A percentile compares a stretch with the other conserved stretches of the same genome.
Conservation (phyloP, 2,797 vertebrate genomes). For the Nyctalus aviator region DNA sequence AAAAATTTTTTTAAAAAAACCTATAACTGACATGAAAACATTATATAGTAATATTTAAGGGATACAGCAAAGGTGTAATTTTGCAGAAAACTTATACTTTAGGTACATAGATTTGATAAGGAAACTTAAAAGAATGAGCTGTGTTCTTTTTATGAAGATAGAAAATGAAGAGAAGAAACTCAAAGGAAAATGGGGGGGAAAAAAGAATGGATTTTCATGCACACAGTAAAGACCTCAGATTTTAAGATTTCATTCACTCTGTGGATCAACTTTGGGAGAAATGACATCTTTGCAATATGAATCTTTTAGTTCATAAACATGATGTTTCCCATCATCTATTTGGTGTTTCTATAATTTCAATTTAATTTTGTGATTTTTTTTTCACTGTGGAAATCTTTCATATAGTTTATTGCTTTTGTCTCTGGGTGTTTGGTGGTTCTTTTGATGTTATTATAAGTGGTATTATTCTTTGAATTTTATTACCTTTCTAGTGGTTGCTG, state of each 20-base stretch:
- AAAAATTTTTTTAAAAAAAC: no score
- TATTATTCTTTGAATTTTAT: conserved; percentile 48
- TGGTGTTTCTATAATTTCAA: conserved; percentile 12
- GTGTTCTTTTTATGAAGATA: not conserved
- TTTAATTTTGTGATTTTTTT: conserved; percentile 43
- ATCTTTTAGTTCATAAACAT: not conserved
- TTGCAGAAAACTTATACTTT: conserved; percentile 3
- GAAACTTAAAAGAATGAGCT: conserved; percentile 5
- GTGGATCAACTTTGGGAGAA: conserved; percentile 2
- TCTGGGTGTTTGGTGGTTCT: not conserved
- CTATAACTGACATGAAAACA: not conserved
- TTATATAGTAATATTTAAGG: conserved; percentile 1
- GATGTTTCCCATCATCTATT: not conserved
- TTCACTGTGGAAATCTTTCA: conserved; percentile 20
- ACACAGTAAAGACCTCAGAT: conserved; percentile 12
- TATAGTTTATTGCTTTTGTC: conserved; percentile 7
- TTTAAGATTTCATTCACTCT: not conserved
- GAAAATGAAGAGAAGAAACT: conserved; percentile 30
- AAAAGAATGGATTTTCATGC: not conserved
- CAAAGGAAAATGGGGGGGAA: conserved; percentile 1
- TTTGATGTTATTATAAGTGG: not conserved
- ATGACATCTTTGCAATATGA: not conserved
- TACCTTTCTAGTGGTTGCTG: conserved; percentile 37
- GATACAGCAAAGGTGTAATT: not conserved
- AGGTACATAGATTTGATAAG: not conserved